Base-by-base conservation (phyloP, 1,140 invertebrate species). In the Sminthurides bifidus region DNA sequence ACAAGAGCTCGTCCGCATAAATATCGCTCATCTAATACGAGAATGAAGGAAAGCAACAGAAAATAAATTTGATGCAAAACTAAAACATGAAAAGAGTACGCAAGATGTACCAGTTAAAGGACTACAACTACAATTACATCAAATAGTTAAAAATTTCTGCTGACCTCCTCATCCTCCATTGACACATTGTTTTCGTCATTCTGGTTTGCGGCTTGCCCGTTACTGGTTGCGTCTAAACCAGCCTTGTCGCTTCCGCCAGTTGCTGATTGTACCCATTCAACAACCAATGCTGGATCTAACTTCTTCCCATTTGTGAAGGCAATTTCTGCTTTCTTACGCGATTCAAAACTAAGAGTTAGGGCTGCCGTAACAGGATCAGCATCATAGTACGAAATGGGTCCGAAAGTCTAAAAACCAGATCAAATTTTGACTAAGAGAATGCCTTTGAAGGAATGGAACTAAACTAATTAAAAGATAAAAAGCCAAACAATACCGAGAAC, bases 241-340 rank as follows among this genome's bases (percentile, higher is more conserved):
- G 26, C 23, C 8, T 46, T 37, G 5, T 49, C 30, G 4, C 19
- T 17, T 10, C 21, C 52, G 29, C 26, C 21, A 31, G n/a, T 19
- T 19, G 50, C 15, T 44, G 31, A 31, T 52, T 46, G 8, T 24
- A 60, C 62, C 72, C 73, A 76, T 12, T 70, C 70, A 30, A 74
- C 60, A 27, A 67, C 67, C 17, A 76, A 63, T 5, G 68, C 58
- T 12, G 68, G 71, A 60, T 80, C 78, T 67, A 84, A 81, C 60
- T 75, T 77, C 61, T 76, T 74, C n/a, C 81, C 81, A 66, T 81
- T 79, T 21, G 74, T 66, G 48, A 81, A 67, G 0, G 81, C 81
- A 8, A 78, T 71, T 69, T 87, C 85, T 1, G 84, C 84, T 59
- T 83, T 80, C 67, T 82, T 83, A 61, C 84, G 74, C 10, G 79